Evolutionary conservation across 92 coral and sea anemone species (phyloP).

Genomic region (Actinostola sp.): DNA sequence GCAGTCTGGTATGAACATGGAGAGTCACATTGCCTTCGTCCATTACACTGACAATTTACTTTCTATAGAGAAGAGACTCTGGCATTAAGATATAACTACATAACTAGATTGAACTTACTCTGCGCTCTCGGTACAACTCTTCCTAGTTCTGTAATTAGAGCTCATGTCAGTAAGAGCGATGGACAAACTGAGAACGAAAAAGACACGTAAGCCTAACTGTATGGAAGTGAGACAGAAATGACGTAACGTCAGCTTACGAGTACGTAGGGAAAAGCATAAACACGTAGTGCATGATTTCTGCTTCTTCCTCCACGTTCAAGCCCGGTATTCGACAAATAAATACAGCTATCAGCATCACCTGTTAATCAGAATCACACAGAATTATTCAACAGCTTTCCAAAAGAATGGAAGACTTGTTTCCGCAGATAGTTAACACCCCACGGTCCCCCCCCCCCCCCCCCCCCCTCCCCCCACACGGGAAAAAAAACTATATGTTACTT

Average conservation of each 20-base stretch:
- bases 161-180: conserved; percentile 77
- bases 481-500: conserved; percentile 29
- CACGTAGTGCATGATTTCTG: conserved; percentile 83
- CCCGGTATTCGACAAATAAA: conserved; percentile 72
- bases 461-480: no score
- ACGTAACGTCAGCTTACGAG: conserved; percentile 61
- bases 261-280: conserved; percentile 89
- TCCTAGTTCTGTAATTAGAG: conserved; percentile 67
- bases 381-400: background rate
- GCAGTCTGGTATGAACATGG: no score
- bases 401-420: background rate
- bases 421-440: no score
- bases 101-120: no score
- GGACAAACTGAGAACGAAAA: conserved; percentile 64
- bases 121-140: conserved; percentile 53
- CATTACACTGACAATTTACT: no score
- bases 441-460: no score
- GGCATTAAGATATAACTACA: no score
- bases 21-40: no score
- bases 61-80: no score
- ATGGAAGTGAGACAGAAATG: background rate
- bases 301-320: conserved; percentile 45
- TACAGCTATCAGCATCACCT: conserved; percentile 41
- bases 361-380: background rate
- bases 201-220: background rate